Percentiles rank a stretch among this genome's conserved stretches.
These are phyloP conservation scores for Nezara viridula DNA, from an alignment of 2,888 invertebrate genomes.

Conservation along the genomic window DNA sequence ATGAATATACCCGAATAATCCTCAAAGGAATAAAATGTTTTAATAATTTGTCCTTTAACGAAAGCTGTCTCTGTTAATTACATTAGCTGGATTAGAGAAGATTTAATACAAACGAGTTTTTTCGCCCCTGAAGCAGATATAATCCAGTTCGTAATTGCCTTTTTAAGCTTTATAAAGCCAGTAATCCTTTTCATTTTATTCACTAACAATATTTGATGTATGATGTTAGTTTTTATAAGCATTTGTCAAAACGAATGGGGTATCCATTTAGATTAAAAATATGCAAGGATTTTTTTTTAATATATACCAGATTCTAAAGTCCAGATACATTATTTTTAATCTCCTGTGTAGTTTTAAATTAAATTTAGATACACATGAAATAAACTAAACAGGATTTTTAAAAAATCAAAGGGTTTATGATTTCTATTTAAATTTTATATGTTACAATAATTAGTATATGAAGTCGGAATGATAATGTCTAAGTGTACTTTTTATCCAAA, in stretches of 20 bases:
- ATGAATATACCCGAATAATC: neutral
- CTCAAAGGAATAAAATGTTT: conserved; percentile 38
- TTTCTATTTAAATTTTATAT: no score
- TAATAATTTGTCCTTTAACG: conserved; percentile 35
- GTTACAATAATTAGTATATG: no score
- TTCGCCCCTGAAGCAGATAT: neutral
- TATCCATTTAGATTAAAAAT: neutral
- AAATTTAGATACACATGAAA: no score
- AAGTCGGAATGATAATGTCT: no score
- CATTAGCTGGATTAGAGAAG: conserved; percentile 25
- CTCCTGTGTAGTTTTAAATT: no score
- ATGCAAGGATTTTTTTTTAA: neutral
- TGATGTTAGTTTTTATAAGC: neutral
- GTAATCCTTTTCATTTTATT: conserved; percentile 29
- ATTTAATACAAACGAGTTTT: conserved; percentile 38
- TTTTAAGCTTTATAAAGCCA: conserved; percentile 4
- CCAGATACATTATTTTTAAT: no score
- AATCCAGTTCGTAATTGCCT: conserved; percentile 26
- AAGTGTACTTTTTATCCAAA: no score
- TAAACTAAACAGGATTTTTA: no score
- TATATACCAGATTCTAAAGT: neutral
- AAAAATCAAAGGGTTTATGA: no score
- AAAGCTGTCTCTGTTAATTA: conserved; percentile 20
- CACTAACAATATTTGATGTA: conserved; percentile 1
- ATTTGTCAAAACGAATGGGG: neutral